Conservation (phyloP, 1,140 invertebrate species). For the Coenobita brevimanus region DNA sequence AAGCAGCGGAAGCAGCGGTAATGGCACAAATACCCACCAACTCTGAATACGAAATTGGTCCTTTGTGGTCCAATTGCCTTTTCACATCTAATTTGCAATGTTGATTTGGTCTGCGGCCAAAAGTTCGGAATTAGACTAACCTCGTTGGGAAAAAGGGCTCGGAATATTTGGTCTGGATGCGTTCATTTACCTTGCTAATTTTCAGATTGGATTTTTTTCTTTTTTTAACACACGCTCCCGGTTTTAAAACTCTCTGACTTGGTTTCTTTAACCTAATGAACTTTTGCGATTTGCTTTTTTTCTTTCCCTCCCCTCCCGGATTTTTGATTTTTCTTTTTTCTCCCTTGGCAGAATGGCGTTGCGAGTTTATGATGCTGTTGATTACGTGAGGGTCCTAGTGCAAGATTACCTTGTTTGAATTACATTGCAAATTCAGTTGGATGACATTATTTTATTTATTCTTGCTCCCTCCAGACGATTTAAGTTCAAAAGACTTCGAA, state of each 20-base stretch:
- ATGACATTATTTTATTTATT: too few relatives aligned
- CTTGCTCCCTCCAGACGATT: too few relatives aligned
- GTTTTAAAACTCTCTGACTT: background rate
- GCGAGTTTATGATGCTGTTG: too few relatives aligned
- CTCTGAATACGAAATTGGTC: slow-evolving; percentile 57
- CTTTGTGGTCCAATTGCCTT: slow-evolving; percentile 66
- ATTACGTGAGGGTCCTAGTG: too few relatives aligned
- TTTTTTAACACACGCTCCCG: background rate
- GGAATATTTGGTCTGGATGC: slow-evolving; percentile 8
- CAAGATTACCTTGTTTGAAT: too few relatives aligned
- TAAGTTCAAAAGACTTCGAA: too few relatives aligned
- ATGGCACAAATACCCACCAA: slow-evolving; percentile 9
- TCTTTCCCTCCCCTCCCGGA: too few relatives aligned
- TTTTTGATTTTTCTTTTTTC: too few relatives aligned
- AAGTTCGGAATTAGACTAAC: slow-evolving; percentile 66
- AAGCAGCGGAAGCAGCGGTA: too few relatives aligned
- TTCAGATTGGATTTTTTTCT: slow-evolving; percentile 55
- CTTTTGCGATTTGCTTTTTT: too few relatives aligned
- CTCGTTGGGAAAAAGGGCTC: slow-evolving; percentile 30
- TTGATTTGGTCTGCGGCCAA: slow-evolving; percentile 62
- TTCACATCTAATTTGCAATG: slow-evolving; percentile 67
- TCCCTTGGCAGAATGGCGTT: too few relatives aligned
- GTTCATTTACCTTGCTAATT: slow-evolving; percentile 62
- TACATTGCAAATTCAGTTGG: too few relatives aligned
- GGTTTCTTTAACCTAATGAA: background rate